Base-by-base conservation (phyloP, 2,888 invertebrate genomes). In the Scaptomyza polygonia region DNA sequence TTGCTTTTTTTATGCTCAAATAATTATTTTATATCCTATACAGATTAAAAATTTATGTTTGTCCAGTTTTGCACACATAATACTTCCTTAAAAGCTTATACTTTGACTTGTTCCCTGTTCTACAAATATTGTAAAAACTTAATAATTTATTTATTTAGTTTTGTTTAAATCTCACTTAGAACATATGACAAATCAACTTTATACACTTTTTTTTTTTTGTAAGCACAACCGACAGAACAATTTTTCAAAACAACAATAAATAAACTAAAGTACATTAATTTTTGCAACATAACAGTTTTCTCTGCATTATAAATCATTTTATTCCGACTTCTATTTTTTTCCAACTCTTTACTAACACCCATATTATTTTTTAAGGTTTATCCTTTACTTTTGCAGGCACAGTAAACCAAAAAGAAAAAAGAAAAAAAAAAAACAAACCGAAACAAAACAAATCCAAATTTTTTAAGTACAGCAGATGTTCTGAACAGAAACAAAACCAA, bases 331-430 rank as follows among this genome's bases (percentile, higher is more conserved):
- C 89, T 88, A 90, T 89, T 91, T 90, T 91, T 91, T 88, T 91
- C 89, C 88, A 89, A 90, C 48, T 91, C 91, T 82, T 90, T 91
- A 91, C 91, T 91, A 91, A 91, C 91, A 91, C 91, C 89, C 91
- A 89, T 91, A 91, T 91, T 91, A 91, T 91, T 91, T 91, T 91
- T 91, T 91, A 91, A 91, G 91, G 91, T 91, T 91, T 91, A 91
- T 91, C 91, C 91, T 91, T 90, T 91, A 91, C 91, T 91, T 89
- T 91, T 91, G 90, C 91, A 91, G 91, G 91, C 91, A 91, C 91
- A 91, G 91, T 91, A 91, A 91, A 81, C 75, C 76, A 77, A 77
- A 70, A 76, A 77, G 54, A 63, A 69, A 62, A 49, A 48, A 67
- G 45, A 58, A 58, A 45, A 36, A 36, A 36, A 29, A 29, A 2